phyloP scores from a whole-genome alignment of 2,888 invertebrate genomes.

The Ecdyonurus torrentis region DNA sequence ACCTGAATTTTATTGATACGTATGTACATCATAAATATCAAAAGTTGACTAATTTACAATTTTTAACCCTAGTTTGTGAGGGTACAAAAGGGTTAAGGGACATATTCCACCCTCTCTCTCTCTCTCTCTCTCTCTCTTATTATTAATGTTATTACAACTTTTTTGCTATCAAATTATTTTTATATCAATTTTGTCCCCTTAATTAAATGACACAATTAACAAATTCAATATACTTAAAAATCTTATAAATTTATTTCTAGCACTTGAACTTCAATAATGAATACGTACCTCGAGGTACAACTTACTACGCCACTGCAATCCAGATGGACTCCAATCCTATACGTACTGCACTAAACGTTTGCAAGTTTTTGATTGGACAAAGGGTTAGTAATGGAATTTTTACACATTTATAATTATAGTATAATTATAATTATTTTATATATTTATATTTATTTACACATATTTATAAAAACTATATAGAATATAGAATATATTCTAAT shows the following conservation, averaged over 20 bases:
- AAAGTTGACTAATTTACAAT: no score
- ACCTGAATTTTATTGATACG: no score
- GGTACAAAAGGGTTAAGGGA: no score
- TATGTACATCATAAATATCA: no score
- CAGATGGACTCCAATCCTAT: constrained; percentile 93
- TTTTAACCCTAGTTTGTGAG: no score
- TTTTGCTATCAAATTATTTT: background rate
- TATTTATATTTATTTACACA: background rate
- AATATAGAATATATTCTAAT: background rate
- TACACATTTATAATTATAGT: constrained; percentile 12
- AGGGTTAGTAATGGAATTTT: constrained; percentile 36
- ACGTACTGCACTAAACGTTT: constrained; percentile 82
- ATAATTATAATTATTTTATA: background rate
- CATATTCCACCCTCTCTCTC: no score
- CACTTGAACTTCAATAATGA: constrained; percentile 68
- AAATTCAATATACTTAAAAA: background rate
- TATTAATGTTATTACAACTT: no score
- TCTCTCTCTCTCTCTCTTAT: no score
- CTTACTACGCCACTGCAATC: constrained; percentile 76
- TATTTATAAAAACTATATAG: background rate
- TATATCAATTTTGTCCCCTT: background rate
- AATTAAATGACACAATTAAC: background rate
- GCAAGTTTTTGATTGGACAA: constrained; percentile 74
- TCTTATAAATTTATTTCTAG: constrained; percentile 29
- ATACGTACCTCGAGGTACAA: constrained; percentile 68